phyloP scores from a whole-genome alignment of 1,140 invertebrate genomes.

The Doryteuthis pealeii region DNA sequence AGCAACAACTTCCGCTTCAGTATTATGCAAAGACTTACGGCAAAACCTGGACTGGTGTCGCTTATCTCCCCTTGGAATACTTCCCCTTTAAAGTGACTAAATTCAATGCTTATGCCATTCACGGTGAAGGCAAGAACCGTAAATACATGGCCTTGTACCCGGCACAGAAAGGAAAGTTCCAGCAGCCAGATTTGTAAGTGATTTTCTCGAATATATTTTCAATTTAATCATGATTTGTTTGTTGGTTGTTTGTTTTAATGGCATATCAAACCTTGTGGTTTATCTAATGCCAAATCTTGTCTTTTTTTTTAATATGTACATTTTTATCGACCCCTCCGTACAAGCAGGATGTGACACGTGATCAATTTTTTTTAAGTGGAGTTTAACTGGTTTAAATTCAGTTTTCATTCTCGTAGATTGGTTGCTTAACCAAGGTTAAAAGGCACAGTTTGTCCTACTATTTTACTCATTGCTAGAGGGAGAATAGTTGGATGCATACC shows the following conservation, averaged over 20 bases:
- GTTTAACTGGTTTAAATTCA: too few species aligned
- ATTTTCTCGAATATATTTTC: not conserved
- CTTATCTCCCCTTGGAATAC: conserved; percentile 56
- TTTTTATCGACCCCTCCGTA: not conserved
- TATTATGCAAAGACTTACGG: conserved; percentile 46
- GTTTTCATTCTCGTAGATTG: too few species aligned
- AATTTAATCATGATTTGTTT: too few species aligned
- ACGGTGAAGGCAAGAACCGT: conserved; percentile 59
- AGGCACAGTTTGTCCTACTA: too few species aligned
- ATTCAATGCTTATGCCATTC: conserved; percentile 67
- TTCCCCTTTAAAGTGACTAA: conserved; percentile 60
- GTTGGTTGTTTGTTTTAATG: too few species aligned
- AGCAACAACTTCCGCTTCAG: conserved; percentile 57
- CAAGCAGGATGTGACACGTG: too few species aligned
- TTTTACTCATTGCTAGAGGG: too few species aligned
- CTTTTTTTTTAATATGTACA: not conserved
- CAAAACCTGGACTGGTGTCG: conserved; percentile 57
- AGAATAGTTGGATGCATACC: too few species aligned
- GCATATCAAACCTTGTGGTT: too few species aligned
- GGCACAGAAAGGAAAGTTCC: conserved; percentile 54
- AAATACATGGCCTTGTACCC: conserved; percentile 64
- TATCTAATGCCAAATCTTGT: too few species aligned
- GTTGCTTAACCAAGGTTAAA: too few species aligned
- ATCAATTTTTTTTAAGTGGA: too few species aligned
- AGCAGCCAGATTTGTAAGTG: conserved; percentile 63